Conservation (phyloP, 53 echinoderm and acorn worm genomes). For the Zoroaster sp. region DNA sequence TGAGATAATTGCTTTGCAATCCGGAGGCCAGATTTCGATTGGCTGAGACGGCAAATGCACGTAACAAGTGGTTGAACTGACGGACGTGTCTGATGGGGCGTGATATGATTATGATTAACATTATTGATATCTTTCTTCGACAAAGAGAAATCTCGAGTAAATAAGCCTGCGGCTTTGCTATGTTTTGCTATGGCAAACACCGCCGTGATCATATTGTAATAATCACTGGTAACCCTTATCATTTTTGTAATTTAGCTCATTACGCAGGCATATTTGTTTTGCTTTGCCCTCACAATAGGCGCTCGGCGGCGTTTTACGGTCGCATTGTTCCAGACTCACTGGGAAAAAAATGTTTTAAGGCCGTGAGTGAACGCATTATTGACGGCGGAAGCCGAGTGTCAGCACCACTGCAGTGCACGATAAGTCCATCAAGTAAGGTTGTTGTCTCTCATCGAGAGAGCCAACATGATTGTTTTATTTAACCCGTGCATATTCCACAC, state of each 20-base stretch:
- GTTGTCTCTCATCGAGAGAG: neutral
- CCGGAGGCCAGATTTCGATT: neutral
- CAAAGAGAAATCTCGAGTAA: conserved; percentile 36
- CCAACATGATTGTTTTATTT: conserved; percentile 2
- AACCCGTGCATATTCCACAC: neutral
- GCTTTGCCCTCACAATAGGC: conserved; percentile 19
- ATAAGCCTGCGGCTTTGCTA: conserved; percentile 46
- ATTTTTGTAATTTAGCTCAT: conserved; percentile 54
- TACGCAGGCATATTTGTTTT: conserved; percentile 54
- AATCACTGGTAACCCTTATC: conserved; percentile 27
- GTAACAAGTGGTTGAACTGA: conserved; percentile 54
- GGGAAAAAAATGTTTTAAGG: neutral
- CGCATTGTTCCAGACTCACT: neutral
- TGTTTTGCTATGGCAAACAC: conserved; percentile 24
- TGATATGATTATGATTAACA: conserved; percentile 34
- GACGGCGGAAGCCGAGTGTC: neutral
- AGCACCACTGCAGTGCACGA: neutral
- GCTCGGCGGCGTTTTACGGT: neutral
- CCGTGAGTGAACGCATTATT: neutral
- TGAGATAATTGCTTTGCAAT: conserved; percentile 24
- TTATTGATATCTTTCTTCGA: conserved; percentile 30
- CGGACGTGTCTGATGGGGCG: conserved; percentile 47
- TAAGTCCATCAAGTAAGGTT: neutral
- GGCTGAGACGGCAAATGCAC: neutral
- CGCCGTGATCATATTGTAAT: conserved; percentile 31